These are phyloP conservation scores for Hassar affinis DNA, from an alignment of 2,113 vertebrate species.

Conservation along the genomic window DNA sequence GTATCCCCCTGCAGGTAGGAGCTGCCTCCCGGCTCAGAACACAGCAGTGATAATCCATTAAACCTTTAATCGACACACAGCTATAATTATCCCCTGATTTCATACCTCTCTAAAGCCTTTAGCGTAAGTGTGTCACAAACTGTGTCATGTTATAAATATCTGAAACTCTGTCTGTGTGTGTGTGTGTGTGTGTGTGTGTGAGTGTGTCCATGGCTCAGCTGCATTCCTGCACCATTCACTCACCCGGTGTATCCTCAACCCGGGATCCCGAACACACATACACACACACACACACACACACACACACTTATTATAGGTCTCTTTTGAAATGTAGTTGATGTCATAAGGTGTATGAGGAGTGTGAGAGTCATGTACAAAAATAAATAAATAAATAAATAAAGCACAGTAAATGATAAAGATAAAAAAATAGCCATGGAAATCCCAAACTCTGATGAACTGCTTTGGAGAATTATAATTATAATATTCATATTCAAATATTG, in stretches of 20 bases:
- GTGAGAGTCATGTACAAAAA: not conserved
- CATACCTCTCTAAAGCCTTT: not conserved
- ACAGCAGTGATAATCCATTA: not conserved
- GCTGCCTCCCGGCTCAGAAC: not conserved
- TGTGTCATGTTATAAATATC: conserved; percentile 38
- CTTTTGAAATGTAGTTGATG: not conserved
- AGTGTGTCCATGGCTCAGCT: too few relatives aligned
- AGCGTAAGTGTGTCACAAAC: conserved; percentile 1
- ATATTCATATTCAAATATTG: too few relatives aligned
- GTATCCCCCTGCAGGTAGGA: not conserved
- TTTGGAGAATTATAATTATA: not conserved
- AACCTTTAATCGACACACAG: not conserved
- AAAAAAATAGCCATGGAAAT: too few relatives aligned
- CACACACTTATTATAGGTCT: not conserved
- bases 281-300: not conserved
- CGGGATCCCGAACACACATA: not conserved
- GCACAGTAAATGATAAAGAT: not conserved
- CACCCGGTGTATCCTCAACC: not conserved
- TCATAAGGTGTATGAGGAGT: not conserved
- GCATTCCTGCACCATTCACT: not conserved
- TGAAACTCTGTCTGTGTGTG: conserved; percentile 4
- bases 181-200: too few relatives aligned
- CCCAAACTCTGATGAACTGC: too few relatives aligned
- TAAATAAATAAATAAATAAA: not conserved
- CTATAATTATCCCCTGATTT: not conserved